A percentile compares a stretch with the other conserved stretches of the same genome.
Evolutionary conservation across 2,888 invertebrate species (phyloP).

Genomic region (Nomada lathburiana): DNA sequence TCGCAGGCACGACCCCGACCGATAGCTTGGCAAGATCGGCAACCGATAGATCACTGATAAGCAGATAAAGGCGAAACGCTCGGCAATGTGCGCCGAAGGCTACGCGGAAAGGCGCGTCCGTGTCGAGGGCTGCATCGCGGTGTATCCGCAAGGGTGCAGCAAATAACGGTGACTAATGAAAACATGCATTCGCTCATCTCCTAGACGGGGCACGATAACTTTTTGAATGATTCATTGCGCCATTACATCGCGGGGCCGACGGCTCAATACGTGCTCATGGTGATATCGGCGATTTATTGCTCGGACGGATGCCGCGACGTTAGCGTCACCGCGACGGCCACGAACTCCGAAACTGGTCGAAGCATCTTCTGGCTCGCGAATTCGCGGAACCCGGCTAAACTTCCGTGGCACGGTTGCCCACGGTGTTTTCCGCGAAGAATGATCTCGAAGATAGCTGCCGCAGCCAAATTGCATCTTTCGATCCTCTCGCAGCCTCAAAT

Average conservation of each 20-base stretch:
- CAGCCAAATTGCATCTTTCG: neutral
- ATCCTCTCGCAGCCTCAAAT: neutral
- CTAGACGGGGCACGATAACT: conserved; percentile 65
- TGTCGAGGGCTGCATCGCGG: conserved; percentile 38
- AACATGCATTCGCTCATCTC: conserved; percentile 71
- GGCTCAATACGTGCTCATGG: conserved; percentile 72
- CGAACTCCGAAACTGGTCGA: conserved; percentile 48
- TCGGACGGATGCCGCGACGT: conserved; percentile 52
- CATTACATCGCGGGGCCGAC: conserved; percentile 68
- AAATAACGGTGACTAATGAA: conserved; percentile 73
- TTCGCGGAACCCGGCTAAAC: conserved; percentile 37
- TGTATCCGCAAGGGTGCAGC: conserved; percentile 55
- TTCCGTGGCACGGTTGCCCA: conserved; percentile 28
- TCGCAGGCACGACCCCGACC: neutral
- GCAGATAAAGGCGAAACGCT: conserved; percentile 60
- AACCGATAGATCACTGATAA: conserved; percentile 62
- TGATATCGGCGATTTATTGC: conserved; percentile 72
- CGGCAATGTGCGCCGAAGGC: conserved; percentile 49
- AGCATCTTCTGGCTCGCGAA: conserved; percentile 48
- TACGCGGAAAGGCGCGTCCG: conserved; percentile 3
- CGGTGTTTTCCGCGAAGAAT: conserved; percentile 33
- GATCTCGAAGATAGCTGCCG: neutral
- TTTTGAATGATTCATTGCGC: conserved; percentile 73
- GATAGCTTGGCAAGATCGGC: conserved; percentile 38
- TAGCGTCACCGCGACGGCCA: conserved; percentile 11